These are phyloP conservation scores for Aphelocoma coerulescens DNA, from an alignment of 2,113 vertebrate species.

Conservation along the genomic window DNA sequence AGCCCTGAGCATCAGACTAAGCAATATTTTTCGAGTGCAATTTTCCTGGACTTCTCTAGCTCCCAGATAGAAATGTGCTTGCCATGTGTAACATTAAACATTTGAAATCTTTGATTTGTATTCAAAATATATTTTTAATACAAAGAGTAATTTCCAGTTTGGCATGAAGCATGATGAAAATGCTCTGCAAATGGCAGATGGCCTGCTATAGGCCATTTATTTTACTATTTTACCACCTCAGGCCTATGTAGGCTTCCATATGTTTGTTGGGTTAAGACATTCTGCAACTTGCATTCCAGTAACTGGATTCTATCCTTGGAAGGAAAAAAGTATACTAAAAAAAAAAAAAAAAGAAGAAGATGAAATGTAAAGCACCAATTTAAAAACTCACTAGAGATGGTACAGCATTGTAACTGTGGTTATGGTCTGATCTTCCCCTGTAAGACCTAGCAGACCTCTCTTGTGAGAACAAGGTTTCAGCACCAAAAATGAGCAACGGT, in stretches of 20 bases:
- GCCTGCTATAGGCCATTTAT: conserved; percentile 75
- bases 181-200: conserved; percentile 73
- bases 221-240: conserved; percentile 79
- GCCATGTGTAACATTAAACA: conserved; percentile 38
- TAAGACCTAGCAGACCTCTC: not conserved
- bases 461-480: not conserved
- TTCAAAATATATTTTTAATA: conserved; percentile 72
- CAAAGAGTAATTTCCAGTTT: conserved; percentile 71
- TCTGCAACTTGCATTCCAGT: conserved; percentile 38
- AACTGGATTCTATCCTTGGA: not conserved
- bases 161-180: conserved; percentile 61
- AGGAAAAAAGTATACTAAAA: not conserved
- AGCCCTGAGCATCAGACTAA: not conserved
- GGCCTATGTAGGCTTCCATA: conserved; percentile 70
- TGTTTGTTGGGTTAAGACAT: conserved; percentile 66
- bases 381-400: not conserved
- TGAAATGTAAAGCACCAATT: not conserved
- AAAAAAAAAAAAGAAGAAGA: not conserved
- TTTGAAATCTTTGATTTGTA: conserved; percentile 56
- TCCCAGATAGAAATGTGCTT: not conserved
- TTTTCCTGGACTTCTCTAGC: not conserved
- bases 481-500: not conserved
- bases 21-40: not conserved
- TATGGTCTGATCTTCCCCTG: not conserved
- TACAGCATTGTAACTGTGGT: not conserved